Evolutionary conservation across 2,113 vertebrate genomes (phyloP).

Genomic region (Plotosus lineatus): DNA sequence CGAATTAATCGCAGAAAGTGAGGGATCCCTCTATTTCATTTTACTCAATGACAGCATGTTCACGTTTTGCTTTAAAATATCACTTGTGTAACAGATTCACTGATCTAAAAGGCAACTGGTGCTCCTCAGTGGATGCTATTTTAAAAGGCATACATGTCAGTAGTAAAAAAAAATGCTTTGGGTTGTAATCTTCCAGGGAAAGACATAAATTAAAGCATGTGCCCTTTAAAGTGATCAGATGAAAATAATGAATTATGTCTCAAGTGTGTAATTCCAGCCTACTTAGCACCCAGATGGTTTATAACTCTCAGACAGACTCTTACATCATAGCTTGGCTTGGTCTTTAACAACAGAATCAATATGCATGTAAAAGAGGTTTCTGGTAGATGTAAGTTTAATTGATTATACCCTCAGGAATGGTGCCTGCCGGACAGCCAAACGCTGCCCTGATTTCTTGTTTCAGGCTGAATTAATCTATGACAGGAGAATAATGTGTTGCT

Average conservation of each 20-base stretch:
- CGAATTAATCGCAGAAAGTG: no score
- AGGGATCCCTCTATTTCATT: no score
- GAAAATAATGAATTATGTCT: slow-evolving; percentile 36
- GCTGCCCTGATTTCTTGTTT: slow-evolving; percentile 26
- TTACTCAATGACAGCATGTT: neutral
- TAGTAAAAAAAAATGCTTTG: slow-evolving; percentile 8
- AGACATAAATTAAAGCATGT: slow-evolving; percentile 31
- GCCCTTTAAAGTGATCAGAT: slow-evolving; percentile 27
- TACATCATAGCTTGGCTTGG: slow-evolving; percentile 10
- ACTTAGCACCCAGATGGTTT: slow-evolving; percentile 34
- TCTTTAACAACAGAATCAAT: slow-evolving; percentile 73
- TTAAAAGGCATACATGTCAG: slow-evolving; percentile 10
- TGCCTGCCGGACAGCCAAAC: slow-evolving; percentile 22
- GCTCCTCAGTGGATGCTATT: neutral
- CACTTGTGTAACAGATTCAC: slow-evolving; percentile 12
- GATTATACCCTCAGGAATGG: slow-evolving; percentile 53
- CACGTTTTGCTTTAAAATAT: slow-evolving; percentile 9
- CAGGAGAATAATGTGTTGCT: slow-evolving; percentile 34
- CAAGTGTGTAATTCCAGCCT: slow-evolving; percentile 37
- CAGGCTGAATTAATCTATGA: slow-evolving; percentile 34
- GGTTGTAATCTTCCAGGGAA: slow-evolving; percentile 7
- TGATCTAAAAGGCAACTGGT: neutral
- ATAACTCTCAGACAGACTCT: slow-evolving; percentile 41
- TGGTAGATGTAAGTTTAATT: slow-evolving; percentile 71
- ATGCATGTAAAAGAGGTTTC: slow-evolving; percentile 68